These are phyloP conservation scores for Trididemnum clinides DNA, from an alignment of 23 tunicate genomes.

Conservation along the genomic window DNA sequence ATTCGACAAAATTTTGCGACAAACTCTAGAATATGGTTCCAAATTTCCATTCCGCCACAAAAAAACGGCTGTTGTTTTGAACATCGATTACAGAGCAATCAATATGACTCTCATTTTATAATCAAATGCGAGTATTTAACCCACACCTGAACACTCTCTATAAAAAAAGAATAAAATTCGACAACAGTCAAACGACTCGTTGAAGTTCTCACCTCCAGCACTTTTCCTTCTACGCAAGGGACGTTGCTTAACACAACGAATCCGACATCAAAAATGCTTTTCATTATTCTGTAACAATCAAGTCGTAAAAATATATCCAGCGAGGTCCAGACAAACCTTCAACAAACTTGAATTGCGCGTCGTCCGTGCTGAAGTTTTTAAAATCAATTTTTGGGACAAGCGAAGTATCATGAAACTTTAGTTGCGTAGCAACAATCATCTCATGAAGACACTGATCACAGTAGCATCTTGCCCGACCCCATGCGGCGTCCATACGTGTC, in stretches of 20 bases:
- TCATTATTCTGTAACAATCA: background rate
- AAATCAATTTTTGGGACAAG: constrained; percentile 35
- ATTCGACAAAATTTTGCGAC: too few relatives aligned
- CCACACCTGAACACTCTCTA: background rate
- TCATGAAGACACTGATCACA: constrained; percentile 55
- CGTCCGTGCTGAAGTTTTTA: background rate
- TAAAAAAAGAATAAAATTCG: too few relatives aligned
- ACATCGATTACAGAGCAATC: background rate
- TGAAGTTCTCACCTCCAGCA: constrained; percentile 26
- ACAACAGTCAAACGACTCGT: too few relatives aligned
- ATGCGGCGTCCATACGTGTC: constrained; percentile 44
- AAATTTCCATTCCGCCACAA: too few relatives aligned
- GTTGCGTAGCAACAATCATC: background rate
- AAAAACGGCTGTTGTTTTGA: background rate
- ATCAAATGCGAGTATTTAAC: background rate
- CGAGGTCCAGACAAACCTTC: background rate
- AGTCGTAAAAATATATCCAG: background rate
- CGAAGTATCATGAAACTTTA: constrained; percentile 6
- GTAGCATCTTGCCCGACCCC: constrained; percentile 65
- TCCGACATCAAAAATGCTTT: constrained; percentile 16
- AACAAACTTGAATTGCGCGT: constrained; percentile 16
- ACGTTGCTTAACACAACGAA: constrained; percentile 32
- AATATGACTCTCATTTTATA: background rate
- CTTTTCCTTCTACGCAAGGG: constrained; percentile 16
- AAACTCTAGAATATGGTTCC: too few relatives aligned